Conservation (phyloP, 2,888 invertebrate genomes). For the Epinotia bilunana region DNA sequence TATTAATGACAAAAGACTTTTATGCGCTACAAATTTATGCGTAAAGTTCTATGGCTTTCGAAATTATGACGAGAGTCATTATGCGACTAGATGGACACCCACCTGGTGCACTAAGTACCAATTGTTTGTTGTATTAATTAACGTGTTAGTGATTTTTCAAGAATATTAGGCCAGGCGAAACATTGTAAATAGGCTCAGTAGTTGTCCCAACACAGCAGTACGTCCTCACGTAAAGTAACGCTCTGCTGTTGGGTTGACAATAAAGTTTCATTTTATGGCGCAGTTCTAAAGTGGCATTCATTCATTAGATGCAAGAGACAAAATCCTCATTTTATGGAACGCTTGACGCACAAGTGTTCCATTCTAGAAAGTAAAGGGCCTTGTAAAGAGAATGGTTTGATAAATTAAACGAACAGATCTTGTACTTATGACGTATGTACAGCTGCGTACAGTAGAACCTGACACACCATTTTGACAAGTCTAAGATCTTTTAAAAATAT, state of each 20-base stretch:
- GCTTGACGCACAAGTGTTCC: not conserved
- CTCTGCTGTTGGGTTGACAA: slow-evolving; percentile 16
- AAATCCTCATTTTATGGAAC: slow-evolving; percentile 11
- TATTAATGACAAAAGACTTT: too few relatives aligned
- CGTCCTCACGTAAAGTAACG: slow-evolving; percentile 17
- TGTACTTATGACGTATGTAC: not conserved
- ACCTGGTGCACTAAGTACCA: too few relatives aligned
- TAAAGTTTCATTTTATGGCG: slow-evolving; percentile 22
- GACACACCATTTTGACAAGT: too few relatives aligned
- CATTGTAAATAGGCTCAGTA: slow-evolving; percentile 17
- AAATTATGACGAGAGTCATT: too few relatives aligned
- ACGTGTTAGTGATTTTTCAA: not conserved
- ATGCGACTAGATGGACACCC: too few relatives aligned
- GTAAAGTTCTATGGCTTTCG: too few relatives aligned
- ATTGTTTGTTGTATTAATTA: not conserved
- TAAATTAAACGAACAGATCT: not conserved
- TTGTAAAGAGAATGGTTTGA: not conserved
- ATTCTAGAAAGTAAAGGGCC: not conserved
- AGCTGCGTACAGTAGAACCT: too few relatives aligned
- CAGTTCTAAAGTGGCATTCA: slow-evolving; percentile 13
- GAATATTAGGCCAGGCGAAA: not conserved
- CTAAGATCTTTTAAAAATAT: not conserved
- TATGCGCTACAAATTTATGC: too few relatives aligned
- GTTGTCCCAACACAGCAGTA: not conserved
- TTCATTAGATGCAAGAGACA: slow-evolving; percentile 15